These are phyloP conservation scores for Cryptomyrus ogoouensis DNA, from an alignment of 2,113 vertebrate species.

Conservation along the genomic window DNA sequence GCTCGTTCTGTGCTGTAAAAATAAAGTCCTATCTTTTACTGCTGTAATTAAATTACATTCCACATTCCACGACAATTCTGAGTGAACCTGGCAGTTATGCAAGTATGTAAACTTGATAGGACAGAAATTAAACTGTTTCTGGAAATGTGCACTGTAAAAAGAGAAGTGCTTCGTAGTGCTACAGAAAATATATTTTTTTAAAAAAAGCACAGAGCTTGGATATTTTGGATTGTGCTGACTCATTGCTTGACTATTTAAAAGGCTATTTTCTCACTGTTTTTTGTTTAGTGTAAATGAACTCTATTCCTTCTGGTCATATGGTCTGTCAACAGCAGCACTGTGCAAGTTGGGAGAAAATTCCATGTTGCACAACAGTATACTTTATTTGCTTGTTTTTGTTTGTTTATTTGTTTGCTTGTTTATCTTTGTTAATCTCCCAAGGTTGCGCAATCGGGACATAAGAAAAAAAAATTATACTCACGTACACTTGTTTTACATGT, in stretches of 20 bases:
- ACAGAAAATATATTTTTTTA: neutral
- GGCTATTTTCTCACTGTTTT: conserved; percentile 5
- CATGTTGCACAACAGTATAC: neutral
- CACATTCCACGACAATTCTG: neutral
- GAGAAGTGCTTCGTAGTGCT: neutral
- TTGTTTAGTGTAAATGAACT: neutral
- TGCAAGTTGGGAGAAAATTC: neutral
- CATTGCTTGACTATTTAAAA: conserved; percentile 5
- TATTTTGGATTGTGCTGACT: conserved; percentile 15
- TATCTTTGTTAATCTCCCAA: neutral
- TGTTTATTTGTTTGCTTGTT: neutral
- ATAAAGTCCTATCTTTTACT: neutral
- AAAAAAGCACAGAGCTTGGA: neutral
- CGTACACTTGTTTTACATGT: neutral
- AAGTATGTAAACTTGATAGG: neutral
- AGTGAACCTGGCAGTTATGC: conserved; percentile 1
- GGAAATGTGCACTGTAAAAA: neutral
- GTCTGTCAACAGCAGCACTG: conserved; percentile 5
- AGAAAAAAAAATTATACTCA: neutral
- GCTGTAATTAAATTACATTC: conserved; percentile 3
- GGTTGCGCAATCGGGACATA: neutral
- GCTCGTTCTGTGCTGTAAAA: neutral
- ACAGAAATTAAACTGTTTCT: conserved; percentile 6
- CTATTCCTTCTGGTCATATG: neutral
- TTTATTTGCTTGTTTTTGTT: neutral